A percentile compares a stretch with the other conserved stretches of the same genome.
Conservation (phyloP, 2,797 vertebrate genomes). For the Oreonectes daqikongensis region DNA sequence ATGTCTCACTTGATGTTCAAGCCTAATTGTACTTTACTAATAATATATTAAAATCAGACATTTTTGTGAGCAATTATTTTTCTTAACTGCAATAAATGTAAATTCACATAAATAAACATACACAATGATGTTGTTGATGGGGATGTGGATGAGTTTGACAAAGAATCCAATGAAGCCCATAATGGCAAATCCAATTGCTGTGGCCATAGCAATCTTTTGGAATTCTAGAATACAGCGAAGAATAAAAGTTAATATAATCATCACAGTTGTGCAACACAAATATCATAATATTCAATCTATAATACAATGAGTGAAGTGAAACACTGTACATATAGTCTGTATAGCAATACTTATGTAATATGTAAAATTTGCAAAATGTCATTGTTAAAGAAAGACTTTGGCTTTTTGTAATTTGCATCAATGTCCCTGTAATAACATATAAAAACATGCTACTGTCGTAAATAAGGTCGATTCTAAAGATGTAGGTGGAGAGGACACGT, state of each 20-base stretch:
- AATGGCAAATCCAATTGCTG: constrained; percentile 98
- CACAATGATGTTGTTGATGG: constrained; percentile 99
- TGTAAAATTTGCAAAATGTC: no score
- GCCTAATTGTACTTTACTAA: not conserved
- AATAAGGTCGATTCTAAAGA: not conserved
- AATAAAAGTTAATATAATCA: not conserved
- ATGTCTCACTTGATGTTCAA: not conserved
- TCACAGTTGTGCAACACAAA: not conserved
- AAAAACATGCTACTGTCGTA: no score
- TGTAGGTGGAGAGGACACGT: constrained; percentile 16
- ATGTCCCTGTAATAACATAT: no score
- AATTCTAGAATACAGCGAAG: constrained; percentile 79
- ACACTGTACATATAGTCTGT: not conserved
- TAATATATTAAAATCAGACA: not conserved
- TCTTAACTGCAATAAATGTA: not conserved
- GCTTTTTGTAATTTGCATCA: no score
- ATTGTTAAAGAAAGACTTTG: no score
- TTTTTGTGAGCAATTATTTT: not conserved
- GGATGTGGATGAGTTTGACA: constrained; percentile 98
- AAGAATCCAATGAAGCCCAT: constrained; percentile 99
- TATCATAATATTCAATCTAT: not conserved
- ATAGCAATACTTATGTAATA: no score
- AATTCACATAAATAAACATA: constrained; percentile 75
- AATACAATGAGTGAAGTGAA: not conserved
- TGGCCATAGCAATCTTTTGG: constrained; percentile 99